Base-by-base conservation (phyloP, 2,888 invertebrate species). In the Hypercompe scribonia region DNA sequence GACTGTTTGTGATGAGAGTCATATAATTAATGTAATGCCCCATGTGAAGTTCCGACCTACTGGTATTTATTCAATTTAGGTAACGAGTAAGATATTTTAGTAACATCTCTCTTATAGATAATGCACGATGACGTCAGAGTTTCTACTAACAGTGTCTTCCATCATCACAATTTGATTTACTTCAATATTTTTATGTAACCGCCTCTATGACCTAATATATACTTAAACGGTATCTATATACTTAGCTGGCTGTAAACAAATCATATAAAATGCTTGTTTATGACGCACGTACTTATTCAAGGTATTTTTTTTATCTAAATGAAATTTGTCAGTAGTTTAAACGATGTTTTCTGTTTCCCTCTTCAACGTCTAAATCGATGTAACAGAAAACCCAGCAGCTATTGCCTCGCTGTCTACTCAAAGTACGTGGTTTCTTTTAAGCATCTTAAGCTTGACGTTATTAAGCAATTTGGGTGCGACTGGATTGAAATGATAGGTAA, bases 1-100 rank as follows among this genome's bases (percentile, higher is more conserved):
- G 79, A 42, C 67, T 71, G 74, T 81, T 78, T 78, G 74, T 76
- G 73, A 84, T 77, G 71, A 73, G 73, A 80, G 77, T 83, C 68
- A 75, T 80, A 66, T 81, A 73, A 76, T 73, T 79, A 75, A 74
- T 50, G 74, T 72, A 76, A 76, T 74, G 34, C 36, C 63, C 28
- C 24, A 69, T 58, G 36, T 21, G 67, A 66, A 39, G 77, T 64
- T 34, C 66, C 67, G 36, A 54, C 28, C n/a, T 34, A 18, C 21
- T 39, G 64, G 54, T 71, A 50, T 65, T 68, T 65, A 74, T 65
- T 65, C 39, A 15, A 65, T 73, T 58, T 73, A 11, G 65, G 54
- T 68, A 42, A 69, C 58, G 58, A 69, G 42, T 73, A 65, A 73
- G 31, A 69, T 39, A 15, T 61, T 69, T 68, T 61, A n/a, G n/a